These are phyloP conservation scores for Orientallactaga bullata DNA, from an alignment of 2,113 vertebrate genomes.

Conservation along the genomic window DNA sequence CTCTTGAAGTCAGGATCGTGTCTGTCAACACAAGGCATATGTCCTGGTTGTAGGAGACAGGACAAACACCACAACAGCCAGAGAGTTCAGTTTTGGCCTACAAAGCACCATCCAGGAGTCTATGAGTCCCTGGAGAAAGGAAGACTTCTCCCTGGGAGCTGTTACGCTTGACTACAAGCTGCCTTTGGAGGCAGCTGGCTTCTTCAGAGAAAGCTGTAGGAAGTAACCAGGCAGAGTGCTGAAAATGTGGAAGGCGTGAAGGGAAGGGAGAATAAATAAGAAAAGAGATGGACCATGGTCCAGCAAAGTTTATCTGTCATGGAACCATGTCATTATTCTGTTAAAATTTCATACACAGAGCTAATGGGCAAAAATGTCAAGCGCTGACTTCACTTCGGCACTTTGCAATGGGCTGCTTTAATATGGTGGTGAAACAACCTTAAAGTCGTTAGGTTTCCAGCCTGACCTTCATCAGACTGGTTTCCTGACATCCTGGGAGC, in stretches of 20 bases:
- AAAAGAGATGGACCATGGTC: background rate
- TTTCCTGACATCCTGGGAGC: background rate
- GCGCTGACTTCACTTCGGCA: background rate
- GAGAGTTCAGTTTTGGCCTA: background rate
- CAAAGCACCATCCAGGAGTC: background rate
- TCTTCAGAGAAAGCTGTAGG: background rate
- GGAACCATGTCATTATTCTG: background rate
- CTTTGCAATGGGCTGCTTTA: background rate
- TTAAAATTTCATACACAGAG: background rate
- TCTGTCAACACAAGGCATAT: fast-evolving
- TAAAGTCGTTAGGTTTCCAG: background rate
- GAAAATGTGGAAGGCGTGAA: background rate
- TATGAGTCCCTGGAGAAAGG: background rate
- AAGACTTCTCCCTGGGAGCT: background rate
- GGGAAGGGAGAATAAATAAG: background rate
- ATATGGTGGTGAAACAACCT: background rate
- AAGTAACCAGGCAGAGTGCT: background rate
- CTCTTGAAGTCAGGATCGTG: background rate
- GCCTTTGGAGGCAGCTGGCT: background rate
- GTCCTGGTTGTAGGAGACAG: background rate
- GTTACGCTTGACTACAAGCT: background rate
- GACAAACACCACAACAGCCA: background rate
- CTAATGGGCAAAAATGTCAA: background rate
- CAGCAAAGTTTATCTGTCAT: background rate
- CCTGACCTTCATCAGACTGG: background rate